Evolutionary conservation across 2,797 vertebrate genomes (phyloP), one percentile per base, ranked within the genome.

Genomic region (Lagorchestes hirsutus): DNA sequence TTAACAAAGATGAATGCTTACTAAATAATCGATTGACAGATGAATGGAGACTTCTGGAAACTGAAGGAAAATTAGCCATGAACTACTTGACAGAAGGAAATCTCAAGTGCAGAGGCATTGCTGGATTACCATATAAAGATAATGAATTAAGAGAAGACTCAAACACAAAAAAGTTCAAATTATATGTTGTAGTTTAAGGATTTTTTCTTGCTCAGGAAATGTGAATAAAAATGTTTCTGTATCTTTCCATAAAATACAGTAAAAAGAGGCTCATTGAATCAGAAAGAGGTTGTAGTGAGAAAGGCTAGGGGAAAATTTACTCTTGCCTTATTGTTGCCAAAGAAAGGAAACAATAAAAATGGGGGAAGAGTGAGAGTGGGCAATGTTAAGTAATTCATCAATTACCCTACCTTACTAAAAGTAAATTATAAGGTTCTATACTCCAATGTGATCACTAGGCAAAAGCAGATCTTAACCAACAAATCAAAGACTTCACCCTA

Each of bases 261-360:
- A 56, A 18, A 93, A 94, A 94, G 22, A 93, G n/a, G 94, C 74
- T 59, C 91, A 55, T 24, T 62, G 24, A 96, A 94, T 95, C 95
- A 0, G 92, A 96, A 96, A 95, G 29, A 11, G 9, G 90, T 31
- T 34, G 2, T 24, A 46, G 0, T 92, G 0, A 91, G 93, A 96
- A 95, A 8, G 40, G 93, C 96, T 22, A 74, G 14, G 34, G 22
- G n/a, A 74, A 18, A 18, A 67, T 12, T n/a, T n/a, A 40, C 5
- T n/a, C 34, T 74, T 74, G 34, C 4, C 12, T 34, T 74, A 40
- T 5, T 74, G 62, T 74, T 74, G 14, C 14, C 34, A 74, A 74
- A 40, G 62, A 40, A 74, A 40, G 16, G 5, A n/a, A 74, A 74
- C 14, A 74, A 18, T 67, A 40, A 74, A 74, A 74, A 5, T 40